Conservation (phyloP, 2,113 vertebrate species). For the Gulo gulo region DNA sequence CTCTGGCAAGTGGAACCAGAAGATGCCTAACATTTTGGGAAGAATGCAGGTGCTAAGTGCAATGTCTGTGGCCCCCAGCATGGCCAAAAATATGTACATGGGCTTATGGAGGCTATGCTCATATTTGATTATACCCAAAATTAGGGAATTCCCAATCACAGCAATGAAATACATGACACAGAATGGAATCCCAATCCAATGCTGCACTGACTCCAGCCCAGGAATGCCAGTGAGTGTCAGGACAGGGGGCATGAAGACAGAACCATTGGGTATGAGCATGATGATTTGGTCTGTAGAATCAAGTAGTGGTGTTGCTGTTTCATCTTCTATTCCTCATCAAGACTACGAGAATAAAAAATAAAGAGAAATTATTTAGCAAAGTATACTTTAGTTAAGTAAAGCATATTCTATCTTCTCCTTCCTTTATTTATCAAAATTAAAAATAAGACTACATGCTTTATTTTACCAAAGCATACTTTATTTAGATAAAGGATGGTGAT, state of each 20-base stretch:
- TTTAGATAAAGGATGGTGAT: neutral
- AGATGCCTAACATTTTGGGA: conserved; percentile 64
- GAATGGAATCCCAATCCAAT: conserved; percentile 65
- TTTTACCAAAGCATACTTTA: neutral
- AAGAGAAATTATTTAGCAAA: neutral
- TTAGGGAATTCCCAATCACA: conserved; percentile 6
- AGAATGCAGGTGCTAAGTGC: conserved; percentile 57
- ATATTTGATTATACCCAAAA: conserved; percentile 26
- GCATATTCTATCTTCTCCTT: neutral
- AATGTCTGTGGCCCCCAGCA: conserved; percentile 65
- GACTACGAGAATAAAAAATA: neutral
- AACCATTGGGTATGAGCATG: neutral
- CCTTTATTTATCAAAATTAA: neutral
- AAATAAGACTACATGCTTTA: neutral
- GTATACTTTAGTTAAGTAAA: neutral
- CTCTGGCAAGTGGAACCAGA: conserved; percentile 54
- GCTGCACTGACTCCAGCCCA: conserved; percentile 50
- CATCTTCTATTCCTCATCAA: neutral
- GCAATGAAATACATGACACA: conserved; percentile 45
- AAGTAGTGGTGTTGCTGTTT: neutral
- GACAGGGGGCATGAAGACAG: conserved; percentile 4
- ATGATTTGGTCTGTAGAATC: neutral
- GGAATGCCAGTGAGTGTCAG: conserved; percentile 62
- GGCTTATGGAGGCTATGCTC: conserved; percentile 58
- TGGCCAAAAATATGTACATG: conserved; percentile 64